A percentile compares a stretch with the other conserved stretches of the same genome.
phyloP scores from a whole-genome alignment of 2,797 vertebrate species.

The Tympanoctomys barrerae region DNA sequence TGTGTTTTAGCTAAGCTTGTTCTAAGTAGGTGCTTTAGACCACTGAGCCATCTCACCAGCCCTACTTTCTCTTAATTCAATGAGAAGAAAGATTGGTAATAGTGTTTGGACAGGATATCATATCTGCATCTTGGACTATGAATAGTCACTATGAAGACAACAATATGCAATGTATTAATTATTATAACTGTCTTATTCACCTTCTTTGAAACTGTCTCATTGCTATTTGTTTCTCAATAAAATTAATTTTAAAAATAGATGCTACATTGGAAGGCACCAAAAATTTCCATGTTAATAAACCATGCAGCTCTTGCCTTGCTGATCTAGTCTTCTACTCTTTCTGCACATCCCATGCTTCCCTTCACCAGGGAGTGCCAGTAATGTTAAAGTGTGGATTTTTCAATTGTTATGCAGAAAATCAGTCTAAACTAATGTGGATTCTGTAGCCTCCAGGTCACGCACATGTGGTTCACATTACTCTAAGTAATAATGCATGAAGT shows the following conservation, averaged over 20 bases:
- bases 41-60: too few relatives aligned
- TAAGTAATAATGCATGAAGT: not conserved
- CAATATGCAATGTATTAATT: too few relatives aligned
- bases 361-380: not conserved
- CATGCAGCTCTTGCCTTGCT: not conserved
- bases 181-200: too few relatives aligned
- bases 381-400: slow-evolving; percentile 19
- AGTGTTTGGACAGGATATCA: too few relatives aligned
- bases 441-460: not conserved
- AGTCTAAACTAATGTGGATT: not conserved
- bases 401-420: not conserved
- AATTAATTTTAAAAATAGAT: not conserved
- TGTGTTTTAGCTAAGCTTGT: too few relatives aligned
- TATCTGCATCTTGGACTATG: too few relatives aligned
- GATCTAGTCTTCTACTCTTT: slow-evolving; percentile 17
- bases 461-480: not conserved
- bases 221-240: too few relatives aligned
- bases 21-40: too few relatives aligned
- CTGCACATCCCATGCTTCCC: not conserved
- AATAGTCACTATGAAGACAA: too few relatives aligned
- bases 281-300: not conserved
- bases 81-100: too few relatives aligned
- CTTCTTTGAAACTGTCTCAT: too few relatives aligned
- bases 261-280: not conserved
- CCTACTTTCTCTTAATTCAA: too few relatives aligned